Conservation (phyloP, 2,113 vertebrate genomes). For the Corythoichthys intestinalis region DNA sequence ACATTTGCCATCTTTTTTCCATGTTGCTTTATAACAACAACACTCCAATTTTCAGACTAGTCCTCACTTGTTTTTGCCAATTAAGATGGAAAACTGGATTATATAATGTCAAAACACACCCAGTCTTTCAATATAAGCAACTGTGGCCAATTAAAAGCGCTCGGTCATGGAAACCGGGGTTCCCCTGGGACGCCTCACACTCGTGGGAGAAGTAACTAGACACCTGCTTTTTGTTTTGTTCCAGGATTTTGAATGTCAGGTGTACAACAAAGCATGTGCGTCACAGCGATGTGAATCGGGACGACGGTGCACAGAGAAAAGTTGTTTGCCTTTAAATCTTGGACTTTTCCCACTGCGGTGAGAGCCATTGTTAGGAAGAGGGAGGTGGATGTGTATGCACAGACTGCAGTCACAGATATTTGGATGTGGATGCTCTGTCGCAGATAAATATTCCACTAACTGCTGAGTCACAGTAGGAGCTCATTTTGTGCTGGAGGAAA, state of each 20-base stretch:
- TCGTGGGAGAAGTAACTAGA: conserved; percentile 61
- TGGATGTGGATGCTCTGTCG: conserved; percentile 41
- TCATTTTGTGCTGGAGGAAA: conserved; percentile 15
- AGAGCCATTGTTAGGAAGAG: conserved; percentile 7
- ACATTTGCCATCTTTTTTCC: not conserved
- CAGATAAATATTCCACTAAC: conserved; percentile 21
- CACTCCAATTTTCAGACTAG: conserved; percentile 2
- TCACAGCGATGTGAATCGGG: conserved; percentile 47
- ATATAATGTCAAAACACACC: conserved; percentile 2
- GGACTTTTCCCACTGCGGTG: conserved; percentile 36
- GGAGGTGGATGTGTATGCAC: conserved; percentile 14
- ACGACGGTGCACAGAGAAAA: conserved; percentile 35
- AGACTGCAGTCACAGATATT: conserved; percentile 5
- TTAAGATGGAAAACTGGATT: conserved; percentile 7
- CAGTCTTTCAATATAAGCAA: not conserved
- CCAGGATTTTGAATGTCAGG: conserved; percentile 7
- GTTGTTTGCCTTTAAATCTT: conserved; percentile 35
- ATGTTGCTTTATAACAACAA: conserved; percentile 3
- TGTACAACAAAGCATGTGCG: conserved; percentile 50
- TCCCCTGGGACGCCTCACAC: conserved; percentile 35
- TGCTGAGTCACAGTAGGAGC: conserved; percentile 7
- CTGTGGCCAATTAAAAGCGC: conserved; percentile 34
- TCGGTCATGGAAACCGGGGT: conserved; percentile 50
- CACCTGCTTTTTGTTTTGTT: conserved; percentile 65
- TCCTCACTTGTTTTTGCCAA: not conserved